phyloP scores from a whole-genome alignment of 2,888 invertebrate genomes.

The Cryptocephalus primarius region DNA sequence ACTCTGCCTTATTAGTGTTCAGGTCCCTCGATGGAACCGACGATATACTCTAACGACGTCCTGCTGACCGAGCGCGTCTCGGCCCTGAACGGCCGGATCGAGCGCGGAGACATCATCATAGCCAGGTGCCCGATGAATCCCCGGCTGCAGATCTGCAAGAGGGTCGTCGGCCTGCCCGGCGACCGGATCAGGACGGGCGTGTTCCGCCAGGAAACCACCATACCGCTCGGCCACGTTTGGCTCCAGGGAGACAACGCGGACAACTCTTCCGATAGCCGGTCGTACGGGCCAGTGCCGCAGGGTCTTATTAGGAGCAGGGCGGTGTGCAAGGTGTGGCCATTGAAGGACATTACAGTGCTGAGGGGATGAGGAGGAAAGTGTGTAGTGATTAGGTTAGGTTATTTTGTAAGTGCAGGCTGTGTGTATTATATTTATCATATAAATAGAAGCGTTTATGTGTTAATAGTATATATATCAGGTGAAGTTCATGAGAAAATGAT shows the following conservation, averaged over 20 bases:
- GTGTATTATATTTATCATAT: too few species aligned
- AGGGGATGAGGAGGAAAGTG: not conserved
- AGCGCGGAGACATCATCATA: slow-evolving; percentile 76
- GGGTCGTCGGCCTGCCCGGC: slow-evolving; percentile 67
- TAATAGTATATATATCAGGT: too few species aligned
- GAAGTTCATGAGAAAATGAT: too few species aligned
- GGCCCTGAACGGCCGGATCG: slow-evolving; percentile 48
- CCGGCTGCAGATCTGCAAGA: slow-evolving; percentile 71
- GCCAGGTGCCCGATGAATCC: slow-evolving; percentile 74
- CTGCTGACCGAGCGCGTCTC: slow-evolving; percentile 73
- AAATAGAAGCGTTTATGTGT: too few species aligned
- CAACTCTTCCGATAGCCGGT: slow-evolving; percentile 79
- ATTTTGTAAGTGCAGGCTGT: too few species aligned
- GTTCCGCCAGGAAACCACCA: slow-evolving; percentile 40
- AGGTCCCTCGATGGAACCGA: slow-evolving; percentile 92
- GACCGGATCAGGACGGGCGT: slow-evolving; percentile 46
- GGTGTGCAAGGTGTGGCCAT: slow-evolving; percentile 70
- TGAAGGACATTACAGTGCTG: slow-evolving; percentile 7
- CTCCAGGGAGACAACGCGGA: slow-evolving; percentile 78
- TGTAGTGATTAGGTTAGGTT: too few species aligned
- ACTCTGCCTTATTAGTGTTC: slow-evolving; percentile 53
- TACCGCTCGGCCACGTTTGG: slow-evolving; percentile 84
- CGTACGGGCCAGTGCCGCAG: slow-evolving; percentile 80
- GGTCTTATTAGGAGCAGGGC: slow-evolving; percentile 75
- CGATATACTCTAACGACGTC: slow-evolving; percentile 69